A percentile compares a stretch with the other conserved stretches of the same genome.
phyloP scores from a whole-genome alignment of 2,888 invertebrate genomes.

The Drosophila vallismaia region DNA sequence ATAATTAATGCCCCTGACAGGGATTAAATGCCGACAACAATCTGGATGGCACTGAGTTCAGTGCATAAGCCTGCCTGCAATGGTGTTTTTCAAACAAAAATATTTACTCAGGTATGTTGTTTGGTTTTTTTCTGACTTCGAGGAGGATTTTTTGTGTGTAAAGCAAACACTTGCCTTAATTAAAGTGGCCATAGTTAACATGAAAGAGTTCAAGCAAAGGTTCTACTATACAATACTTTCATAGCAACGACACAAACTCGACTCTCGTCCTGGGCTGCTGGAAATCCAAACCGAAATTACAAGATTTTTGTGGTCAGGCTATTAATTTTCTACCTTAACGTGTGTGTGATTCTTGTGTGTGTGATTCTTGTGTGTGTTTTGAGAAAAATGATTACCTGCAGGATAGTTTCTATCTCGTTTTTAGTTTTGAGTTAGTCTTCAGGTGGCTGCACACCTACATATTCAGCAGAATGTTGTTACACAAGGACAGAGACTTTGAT shows the following conservation, averaged over 20 bases:
- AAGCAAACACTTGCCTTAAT: conserved; percentile 50
- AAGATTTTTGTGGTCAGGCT: conserved; percentile 44
- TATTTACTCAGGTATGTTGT: conserved; percentile 31
- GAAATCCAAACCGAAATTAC: conserved; percentile 36
- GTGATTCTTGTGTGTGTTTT: conserved; percentile 23
- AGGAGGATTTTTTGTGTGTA: conserved; percentile 5
- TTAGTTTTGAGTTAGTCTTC: neutral
- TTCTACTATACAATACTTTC: conserved; percentile 16
- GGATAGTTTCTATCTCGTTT: conserved; percentile 18
- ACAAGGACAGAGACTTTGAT: neutral
- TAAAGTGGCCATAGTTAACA: conserved; percentile 37
- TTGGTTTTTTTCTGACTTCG: neutral
- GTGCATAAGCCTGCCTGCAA: conserved; percentile 16
- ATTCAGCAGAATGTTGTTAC: neutral
- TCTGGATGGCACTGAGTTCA: conserved; percentile 6
- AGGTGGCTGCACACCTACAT: conserved; percentile 4
- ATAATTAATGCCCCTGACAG: conserved; percentile 24
- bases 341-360: conserved; percentile 16
- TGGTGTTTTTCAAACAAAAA: conserved; percentile 22
- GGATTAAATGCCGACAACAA: conserved; percentile 17
- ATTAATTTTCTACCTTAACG: conserved; percentile 33
- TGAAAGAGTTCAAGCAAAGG: conserved; percentile 19
- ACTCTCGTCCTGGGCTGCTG: conserved; percentile 10
- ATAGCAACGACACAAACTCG: conserved; percentile 21
- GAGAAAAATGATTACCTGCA: conserved; percentile 41